A percentile compares a stretch with the other conserved stretches of the same genome.
Conservation (phyloP, 2,113 vertebrate genomes). For the Sceloporus undulatus region DNA sequence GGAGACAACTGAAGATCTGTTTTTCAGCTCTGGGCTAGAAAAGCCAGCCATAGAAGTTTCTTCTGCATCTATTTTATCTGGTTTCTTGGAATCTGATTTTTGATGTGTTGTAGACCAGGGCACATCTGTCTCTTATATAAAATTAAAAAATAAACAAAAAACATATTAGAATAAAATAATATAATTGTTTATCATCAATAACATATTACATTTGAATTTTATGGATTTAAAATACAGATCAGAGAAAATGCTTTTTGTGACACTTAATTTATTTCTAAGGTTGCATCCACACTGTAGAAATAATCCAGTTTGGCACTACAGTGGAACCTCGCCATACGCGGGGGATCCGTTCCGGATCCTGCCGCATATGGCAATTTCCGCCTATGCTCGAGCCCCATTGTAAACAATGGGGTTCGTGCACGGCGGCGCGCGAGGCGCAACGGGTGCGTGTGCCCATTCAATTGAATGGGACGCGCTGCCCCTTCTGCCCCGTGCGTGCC, state of each 20-base stretch:
- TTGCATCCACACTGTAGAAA: too few relatives aligned
- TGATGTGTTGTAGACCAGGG: slow-evolving; percentile 92
- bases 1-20: slow-evolving; percentile 76
- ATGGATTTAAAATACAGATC: slow-evolving; percentile 59
- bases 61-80: slow-evolving; percentile 86
- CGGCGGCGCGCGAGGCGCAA: too few relatives aligned
- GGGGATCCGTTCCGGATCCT: too few relatives aligned
- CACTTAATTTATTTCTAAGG: not conserved
- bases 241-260: slow-evolving; percentile 17
- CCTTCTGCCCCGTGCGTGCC: too few relatives aligned
- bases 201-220: slow-evolving; percentile 50
- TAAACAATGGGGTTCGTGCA: too few relatives aligned
- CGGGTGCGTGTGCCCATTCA: too few relatives aligned
- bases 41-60: slow-evolving; percentile 82
- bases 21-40: slow-evolving; percentile 84
- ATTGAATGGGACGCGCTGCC: too few relatives aligned
- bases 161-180: slow-evolving; percentile 69
- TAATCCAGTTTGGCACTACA: too few relatives aligned
- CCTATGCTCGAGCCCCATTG: too few relatives aligned
- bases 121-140: slow-evolving; percentile 89
- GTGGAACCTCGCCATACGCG: too few relatives aligned
- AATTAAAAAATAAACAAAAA: slow-evolving; percentile 59
- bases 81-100: slow-evolving; percentile 83
- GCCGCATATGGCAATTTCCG: too few relatives aligned
- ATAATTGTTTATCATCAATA: slow-evolving; percentile 47